These are phyloP conservation scores for Cynoglossus semilaevis DNA, from an alignment of 2,113 vertebrate genomes.

Conservation along the genomic window DNA sequence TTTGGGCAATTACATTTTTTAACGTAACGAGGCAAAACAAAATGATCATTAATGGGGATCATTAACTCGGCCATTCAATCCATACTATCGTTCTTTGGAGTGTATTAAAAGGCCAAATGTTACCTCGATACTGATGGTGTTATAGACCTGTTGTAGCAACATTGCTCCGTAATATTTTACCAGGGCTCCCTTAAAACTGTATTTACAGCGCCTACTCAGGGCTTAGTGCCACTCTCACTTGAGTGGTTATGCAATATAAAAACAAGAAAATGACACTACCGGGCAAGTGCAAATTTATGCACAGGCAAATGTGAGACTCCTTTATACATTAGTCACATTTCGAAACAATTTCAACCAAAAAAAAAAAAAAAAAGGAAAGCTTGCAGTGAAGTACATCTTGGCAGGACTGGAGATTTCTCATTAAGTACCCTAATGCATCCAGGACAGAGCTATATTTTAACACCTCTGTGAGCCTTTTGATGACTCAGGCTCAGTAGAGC, in stretches of 20 bases:
- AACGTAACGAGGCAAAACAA: neutral
- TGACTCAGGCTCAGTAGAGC: neutral
- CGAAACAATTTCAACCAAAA: neutral
- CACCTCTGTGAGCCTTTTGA: neutral
- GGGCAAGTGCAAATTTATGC: neutral
- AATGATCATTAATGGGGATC: neutral
- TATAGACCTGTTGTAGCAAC: constrained; percentile 21
- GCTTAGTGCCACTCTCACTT: constrained; percentile 8
- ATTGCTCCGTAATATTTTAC: constrained; percentile 15
- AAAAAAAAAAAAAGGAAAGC: neutral
- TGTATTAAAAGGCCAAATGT: constrained; percentile 1
- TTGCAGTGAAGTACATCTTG: constrained; percentile 5
- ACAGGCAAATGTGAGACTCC: neutral
- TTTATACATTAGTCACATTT: neutral
- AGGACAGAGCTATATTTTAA: neutral
- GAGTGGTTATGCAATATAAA: neutral
- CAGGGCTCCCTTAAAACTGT: neutral
- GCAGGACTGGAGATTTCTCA: neutral
- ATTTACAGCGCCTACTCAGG: constrained; percentile 19
- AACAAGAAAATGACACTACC: neutral
- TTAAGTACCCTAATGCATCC: constrained; percentile 2
- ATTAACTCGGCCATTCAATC: constrained; percentile 3
- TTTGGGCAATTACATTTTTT: neutral
- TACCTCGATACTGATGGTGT: neutral
- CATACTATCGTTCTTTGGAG: neutral